Evolutionary conservation across 2,797 vertebrate species (phyloP), one percentile per base, ranked within the genome.

Genomic region (Heteromormyrus szaboi): DNA sequence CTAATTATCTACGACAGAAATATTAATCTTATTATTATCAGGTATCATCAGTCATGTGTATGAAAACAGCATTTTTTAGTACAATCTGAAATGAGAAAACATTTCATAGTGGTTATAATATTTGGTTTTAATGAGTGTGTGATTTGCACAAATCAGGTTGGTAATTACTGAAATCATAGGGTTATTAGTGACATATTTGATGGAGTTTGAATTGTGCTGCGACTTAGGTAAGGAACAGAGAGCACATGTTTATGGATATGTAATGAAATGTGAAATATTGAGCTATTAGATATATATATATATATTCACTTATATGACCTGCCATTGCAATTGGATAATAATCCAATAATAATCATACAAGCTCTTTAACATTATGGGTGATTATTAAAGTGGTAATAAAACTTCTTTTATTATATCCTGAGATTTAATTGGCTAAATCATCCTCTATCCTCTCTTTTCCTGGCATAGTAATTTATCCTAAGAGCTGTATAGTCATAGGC

Each of bases 241-340:
- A 79, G 5, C 68, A 72, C 33, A 3, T 14, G 68, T 19, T 41
- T 76, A 76, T 76, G 68, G 33, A 76, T 41, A 72, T 72, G 68
- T 33, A 76, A 37, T 79, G 72, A 79, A 17, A 79, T 79, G 72
- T 44, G 72, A 79, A 19, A 44, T n/a, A 44, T 79, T n/a, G 17
- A 79, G 37, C 33, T 79, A 19, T 79, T 79, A 79, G 17, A 79
- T 79, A 68, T 68, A 79, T 79, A 79, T 79, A 8, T n/a, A n/a
- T n/a, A n/a, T n/a, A n/a, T 72, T 72, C 33, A 76, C 68, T 76
- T 76, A 79, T 79, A 79, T 79, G 72, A 79, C 72, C 72, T 44
- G 68, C 14, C 68, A 76, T 41, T 76, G 72, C 72, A 79, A 79
- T 79, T 44, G 72, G 37, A 44, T 79, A 79, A 79, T 79, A 44